phyloP scores from a whole-genome alignment of 2,797 vertebrate genomes.

The Syngnathus acus region DNA sequence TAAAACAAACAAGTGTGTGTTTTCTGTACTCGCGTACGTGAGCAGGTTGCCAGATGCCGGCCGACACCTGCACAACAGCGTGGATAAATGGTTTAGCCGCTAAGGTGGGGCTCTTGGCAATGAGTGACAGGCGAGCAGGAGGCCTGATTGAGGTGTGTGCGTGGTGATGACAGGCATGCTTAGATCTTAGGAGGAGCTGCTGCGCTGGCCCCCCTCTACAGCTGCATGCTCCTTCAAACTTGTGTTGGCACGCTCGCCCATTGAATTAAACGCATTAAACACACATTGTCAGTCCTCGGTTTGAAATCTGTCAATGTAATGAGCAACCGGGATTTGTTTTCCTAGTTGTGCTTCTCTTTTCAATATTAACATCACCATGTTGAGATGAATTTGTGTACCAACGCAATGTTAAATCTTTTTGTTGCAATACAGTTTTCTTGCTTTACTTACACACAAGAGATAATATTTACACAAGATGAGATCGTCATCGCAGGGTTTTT shows the following conservation, averaged over 20 bases:
- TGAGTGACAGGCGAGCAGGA: conserved; percentile 65
- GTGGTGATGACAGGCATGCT: conserved; percentile 60
- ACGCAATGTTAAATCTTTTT: background rate
- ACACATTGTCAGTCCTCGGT: conserved; percentile 18
- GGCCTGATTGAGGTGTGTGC: conserved; percentile 70
- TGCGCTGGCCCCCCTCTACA: conserved; percentile 35
- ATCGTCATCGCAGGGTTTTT: background rate
- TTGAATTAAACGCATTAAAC: conserved; percentile 33
- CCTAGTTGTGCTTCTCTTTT: background rate
- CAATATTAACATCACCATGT: background rate
- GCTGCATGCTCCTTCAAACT: conserved; percentile 51
- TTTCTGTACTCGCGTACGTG: conserved; percentile 17
- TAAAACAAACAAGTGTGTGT: conserved; percentile 9
- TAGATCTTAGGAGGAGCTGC: conserved; percentile 64
- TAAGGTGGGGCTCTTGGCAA: conserved; percentile 38
- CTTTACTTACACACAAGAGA: background rate
- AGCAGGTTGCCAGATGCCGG: conserved; percentile 33
- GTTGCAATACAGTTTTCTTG: background rate
- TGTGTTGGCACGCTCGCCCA: conserved; percentile 54
- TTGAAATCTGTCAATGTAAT: conserved; percentile 23
- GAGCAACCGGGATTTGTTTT: conserved; percentile 4
- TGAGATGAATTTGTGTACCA: background rate
- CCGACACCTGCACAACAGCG: conserved; percentile 60
- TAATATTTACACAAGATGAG: background rate
- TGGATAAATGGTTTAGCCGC: conserved; percentile 38